These are phyloP conservation scores for Pemphredon lugubris DNA, from an alignment of 2,888 invertebrate species.

Conservation along the genomic window DNA sequence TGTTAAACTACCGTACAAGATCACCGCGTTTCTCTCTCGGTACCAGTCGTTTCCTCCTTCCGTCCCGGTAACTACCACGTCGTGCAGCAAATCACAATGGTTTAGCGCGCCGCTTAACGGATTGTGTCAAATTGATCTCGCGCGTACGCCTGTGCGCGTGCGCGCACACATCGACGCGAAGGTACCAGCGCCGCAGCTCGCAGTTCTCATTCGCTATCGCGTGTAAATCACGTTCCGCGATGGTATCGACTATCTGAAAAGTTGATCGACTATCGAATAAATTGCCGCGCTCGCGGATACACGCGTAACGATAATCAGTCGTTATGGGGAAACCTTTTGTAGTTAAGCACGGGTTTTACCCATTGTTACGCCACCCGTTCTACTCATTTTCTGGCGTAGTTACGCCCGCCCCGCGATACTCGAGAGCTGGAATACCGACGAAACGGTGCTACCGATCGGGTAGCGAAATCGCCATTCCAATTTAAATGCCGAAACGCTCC, in stretches of 20 bases:
- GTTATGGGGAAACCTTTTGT: constrained; percentile 59
- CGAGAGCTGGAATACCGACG: constrained; percentile 24
- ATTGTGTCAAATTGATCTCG: constrained; percentile 72
- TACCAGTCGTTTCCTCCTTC: neutral
- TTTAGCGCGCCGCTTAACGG: constrained; percentile 64
- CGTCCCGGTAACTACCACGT: constrained; percentile 22
- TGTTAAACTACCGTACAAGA: too few relatives aligned
- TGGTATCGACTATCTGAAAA: constrained; percentile 71
- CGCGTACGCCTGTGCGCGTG: neutral
- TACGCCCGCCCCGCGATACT: constrained; percentile 33
- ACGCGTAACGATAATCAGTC: constrained; percentile 62
- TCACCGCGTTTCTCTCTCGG: neutral
- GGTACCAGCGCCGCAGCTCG: constrained; percentile 10
- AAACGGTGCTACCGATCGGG: constrained; percentile 1
- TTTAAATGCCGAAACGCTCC: too few relatives aligned
- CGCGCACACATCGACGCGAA: constrained; percentile 17
- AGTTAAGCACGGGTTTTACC: constrained; percentile 43
- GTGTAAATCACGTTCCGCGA: constrained; percentile 57
- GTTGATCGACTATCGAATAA: constrained; percentile 74
- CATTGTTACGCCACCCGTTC: constrained; percentile 52
- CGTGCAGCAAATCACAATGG: constrained; percentile 66
- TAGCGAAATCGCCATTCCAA: constrained; percentile 14
- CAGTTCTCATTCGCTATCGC: constrained; percentile 44
- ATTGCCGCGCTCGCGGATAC: constrained; percentile 67
- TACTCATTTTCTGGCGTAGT: constrained; percentile 14